phyloP scores from a whole-genome alignment of 2,888 invertebrate species.

The Aplocera efformata region DNA sequence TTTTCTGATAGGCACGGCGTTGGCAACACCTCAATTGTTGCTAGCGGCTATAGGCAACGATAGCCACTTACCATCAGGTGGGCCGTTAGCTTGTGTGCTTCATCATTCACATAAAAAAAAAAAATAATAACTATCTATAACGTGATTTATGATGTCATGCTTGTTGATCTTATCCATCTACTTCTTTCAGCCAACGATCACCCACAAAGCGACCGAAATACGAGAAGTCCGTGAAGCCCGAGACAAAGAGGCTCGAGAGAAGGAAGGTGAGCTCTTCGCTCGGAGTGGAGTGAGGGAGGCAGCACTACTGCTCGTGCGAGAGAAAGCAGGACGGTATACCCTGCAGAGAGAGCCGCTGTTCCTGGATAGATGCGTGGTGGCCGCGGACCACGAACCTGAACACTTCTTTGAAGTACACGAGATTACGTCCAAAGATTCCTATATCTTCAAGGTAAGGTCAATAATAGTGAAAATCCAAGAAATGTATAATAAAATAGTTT shows the following conservation, averaged over 20 bases:
- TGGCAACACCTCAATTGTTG: too few species aligned
- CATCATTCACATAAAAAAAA: too few species aligned
- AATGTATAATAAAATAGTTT: too few species aligned
- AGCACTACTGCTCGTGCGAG: slow-evolving; percentile 91
- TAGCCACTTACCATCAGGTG: too few species aligned
- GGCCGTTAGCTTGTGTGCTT: too few species aligned
- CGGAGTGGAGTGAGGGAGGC: slow-evolving; percentile 92
- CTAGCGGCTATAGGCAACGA: too few species aligned
- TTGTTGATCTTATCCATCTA: too few species aligned
- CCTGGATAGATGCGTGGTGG: slow-evolving; percentile 94
- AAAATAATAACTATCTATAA: too few species aligned
- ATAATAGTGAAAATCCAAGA: too few species aligned
- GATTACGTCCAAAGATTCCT: slow-evolving; percentile 94
- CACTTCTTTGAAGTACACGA: slow-evolving; percentile 98
- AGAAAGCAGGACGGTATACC: slow-evolving; percentile 93
- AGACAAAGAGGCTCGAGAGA: slow-evolving; percentile 67
- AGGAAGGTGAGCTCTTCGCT: slow-evolving; percentile 82
- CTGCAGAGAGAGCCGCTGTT: slow-evolving; percentile 93
- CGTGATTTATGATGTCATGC: too few species aligned
- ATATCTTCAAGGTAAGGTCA: slow-evolving; percentile 91
- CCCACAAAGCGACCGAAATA: slow-evolving; percentile 84
- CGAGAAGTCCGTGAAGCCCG: slow-evolving; percentile 81
- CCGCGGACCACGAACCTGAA: slow-evolving; percentile 93
- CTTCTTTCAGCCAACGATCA: slow-evolving; percentile 82
- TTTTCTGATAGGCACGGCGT: too few species aligned